Base-by-base conservation (phyloP, 2,797 vertebrate genomes). In the Graptemys geographica region DNA sequence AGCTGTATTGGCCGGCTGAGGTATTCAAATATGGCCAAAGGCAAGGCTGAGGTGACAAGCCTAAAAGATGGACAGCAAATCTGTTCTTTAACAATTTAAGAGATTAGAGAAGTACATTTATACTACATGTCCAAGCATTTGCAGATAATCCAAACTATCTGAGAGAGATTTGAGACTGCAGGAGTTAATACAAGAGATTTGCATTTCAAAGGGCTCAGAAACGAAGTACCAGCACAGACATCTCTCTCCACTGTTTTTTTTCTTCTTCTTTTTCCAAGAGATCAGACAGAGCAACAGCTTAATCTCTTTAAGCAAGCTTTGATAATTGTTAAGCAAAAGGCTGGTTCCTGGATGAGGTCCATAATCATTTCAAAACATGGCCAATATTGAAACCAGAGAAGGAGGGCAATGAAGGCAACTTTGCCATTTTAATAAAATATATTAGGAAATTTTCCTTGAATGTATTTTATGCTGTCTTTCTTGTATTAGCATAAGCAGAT, bases 171-270 rank as follows among this genome's bases (percentile, higher is more conserved):
- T 37, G 31, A 92, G 85, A 86, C 51, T 94, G 13, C 11, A 57
- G 53, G 84, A 94, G 81, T 81, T 83, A 92, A 44, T 0, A 0
- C 57, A 65, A 88, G 62, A 37, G 72, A 96, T 96, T 96, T 95
- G 81, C 94, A 93, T 92, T 95, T 96, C 95, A 97, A 96, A 97
- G 79, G 23, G 10, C 19, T 94, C 88, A 90, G 78, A 80, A 81
- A 95, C 47, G 78, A 93, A 95, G 69, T 79, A 92, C 15, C 55
- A 53, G 74, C 88, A 81, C 25, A 88, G 87, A 81, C 15, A 86
- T 86, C 92, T 93, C 62, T 33, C 37, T 72, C 83, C 57, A 79
- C 27, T 86, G 37, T 62, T 27, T 59, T 16, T 56, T 49, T 84
- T 13, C 53, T 49, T 62, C 8, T 84, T 4, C 72, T 5, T 2